Evolutionary conservation across 1,140 invertebrate genomes (phyloP).

Genomic region (Matsumurasca onukii): DNA sequence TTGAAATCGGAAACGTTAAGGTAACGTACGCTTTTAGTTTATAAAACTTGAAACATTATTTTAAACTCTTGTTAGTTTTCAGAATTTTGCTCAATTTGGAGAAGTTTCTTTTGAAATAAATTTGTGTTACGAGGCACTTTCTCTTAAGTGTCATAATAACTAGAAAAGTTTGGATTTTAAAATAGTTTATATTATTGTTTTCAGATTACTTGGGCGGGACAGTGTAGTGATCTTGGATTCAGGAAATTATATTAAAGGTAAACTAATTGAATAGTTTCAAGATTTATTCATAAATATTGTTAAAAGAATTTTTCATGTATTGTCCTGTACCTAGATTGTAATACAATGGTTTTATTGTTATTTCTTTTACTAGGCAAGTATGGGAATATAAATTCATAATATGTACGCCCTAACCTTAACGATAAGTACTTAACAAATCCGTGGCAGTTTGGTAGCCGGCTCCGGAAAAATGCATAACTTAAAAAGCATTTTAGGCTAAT

Average conservation of each 20-base stretch:
- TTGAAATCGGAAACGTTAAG: slow-evolving; percentile 83
- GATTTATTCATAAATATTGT: neutral
- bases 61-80: slow-evolving; percentile 8
- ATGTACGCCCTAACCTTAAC: too few relatives aligned
- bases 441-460: too few relatives aligned
- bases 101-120: neutral
- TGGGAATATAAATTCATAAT: neutral
- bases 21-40: slow-evolving; percentile 40
- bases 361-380: neutral
- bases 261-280: neutral
- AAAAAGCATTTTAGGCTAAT: too few relatives aligned
- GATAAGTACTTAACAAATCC: too few relatives aligned
- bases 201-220: slow-evolving; percentile 68
- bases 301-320: neutral
- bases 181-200: slow-evolving; percentile 30
- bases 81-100: slow-evolving; percentile 15
- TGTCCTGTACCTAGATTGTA: neutral
- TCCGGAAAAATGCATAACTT: too few relatives aligned
- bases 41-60: neutral
- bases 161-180: neutral
- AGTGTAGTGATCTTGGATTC: slow-evolving; percentile 90
- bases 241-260: slow-evolving; percentile 96
- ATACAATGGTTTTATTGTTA: neutral
- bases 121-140: neutral
- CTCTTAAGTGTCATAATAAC: neutral